Evolutionary conservation across 2,888 invertebrate species (phyloP).

Genomic region (Ariolimax columbianus): DNA sequence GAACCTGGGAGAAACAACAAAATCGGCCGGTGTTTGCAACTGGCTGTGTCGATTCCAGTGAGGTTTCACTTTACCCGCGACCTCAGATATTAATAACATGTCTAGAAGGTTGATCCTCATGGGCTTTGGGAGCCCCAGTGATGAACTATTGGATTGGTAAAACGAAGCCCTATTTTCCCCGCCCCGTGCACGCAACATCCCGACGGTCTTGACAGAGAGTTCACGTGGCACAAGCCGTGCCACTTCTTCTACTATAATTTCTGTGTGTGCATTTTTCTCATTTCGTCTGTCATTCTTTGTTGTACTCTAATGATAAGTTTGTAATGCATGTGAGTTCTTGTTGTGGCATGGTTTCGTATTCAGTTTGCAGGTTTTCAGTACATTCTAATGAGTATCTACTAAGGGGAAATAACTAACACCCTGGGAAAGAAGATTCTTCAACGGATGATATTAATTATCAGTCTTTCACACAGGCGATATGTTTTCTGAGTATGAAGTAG

Average conservation of each 20-base stretch:
- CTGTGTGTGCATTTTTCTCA: background rate
- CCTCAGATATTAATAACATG: slow-evolving; percentile 48
- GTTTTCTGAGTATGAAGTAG: no score
- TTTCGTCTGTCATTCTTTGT: background rate
- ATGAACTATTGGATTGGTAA: slow-evolving; percentile 50
- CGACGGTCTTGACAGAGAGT: slow-evolving; percentile 34
- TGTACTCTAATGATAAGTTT: no score
- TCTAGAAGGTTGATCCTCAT: slow-evolving; percentile 36
- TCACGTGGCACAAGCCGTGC: slow-evolving; percentile 30
- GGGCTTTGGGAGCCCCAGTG: slow-evolving; percentile 37
- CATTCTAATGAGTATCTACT: no score
- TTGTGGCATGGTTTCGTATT: no score
- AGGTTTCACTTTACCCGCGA: slow-evolving; percentile 40
- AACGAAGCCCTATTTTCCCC: slow-evolving; percentile 27
- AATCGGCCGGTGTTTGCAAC: slow-evolving; percentile 19
- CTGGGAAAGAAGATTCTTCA: no score
- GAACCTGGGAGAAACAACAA: slow-evolving; percentile 15
- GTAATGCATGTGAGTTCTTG: no score
- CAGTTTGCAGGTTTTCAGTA: no score
- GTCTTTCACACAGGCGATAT: no score
- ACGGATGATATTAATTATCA: no score
- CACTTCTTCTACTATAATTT: background rate
- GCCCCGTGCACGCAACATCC: slow-evolving; percentile 40
- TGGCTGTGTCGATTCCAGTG: background rate
- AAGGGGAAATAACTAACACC: no score